phyloP scores from a whole-genome alignment of 2,888 invertebrate species.

The Agrenia bidenticulata region DNA sequence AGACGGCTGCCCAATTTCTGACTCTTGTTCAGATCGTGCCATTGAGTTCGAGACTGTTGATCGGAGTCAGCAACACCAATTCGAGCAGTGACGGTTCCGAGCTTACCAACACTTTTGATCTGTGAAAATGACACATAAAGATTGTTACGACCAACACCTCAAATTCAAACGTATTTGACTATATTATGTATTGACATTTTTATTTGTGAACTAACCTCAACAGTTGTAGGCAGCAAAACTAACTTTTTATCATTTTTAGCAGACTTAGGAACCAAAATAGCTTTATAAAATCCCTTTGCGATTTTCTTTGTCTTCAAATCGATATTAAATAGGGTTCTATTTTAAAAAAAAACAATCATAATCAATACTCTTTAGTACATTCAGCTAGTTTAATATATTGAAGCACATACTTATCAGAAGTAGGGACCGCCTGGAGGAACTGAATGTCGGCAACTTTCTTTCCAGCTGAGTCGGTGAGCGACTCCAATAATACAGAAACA shows the following conservation, averaged over 20 bases:
- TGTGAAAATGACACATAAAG: too few species aligned
- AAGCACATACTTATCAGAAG: conserved; percentile 41
- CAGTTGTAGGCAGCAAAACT: conserved; percentile 57
- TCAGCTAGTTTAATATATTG: too few species aligned
- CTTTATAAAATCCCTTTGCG: conserved; percentile 76
- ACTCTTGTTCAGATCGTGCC: conserved; percentile 64
- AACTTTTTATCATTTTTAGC: conserved; percentile 44
- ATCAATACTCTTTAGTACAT: too few species aligned
- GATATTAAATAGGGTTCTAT: conserved; percentile 70
- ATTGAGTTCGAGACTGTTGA: conserved; percentile 58
- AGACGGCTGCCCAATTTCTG: conserved; percentile 65
- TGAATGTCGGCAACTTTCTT: conserved; percentile 42
- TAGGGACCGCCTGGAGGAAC: conserved; percentile 44
- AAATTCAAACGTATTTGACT: too few species aligned
- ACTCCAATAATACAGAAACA: conserved; percentile 42
- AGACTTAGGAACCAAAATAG: conserved; percentile 55
- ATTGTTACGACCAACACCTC: too few species aligned
- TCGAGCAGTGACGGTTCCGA: conserved; percentile 75
- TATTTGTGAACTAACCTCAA: conserved; percentile 51
- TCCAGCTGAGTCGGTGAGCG: conserved; percentile 31
- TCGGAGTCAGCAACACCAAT: conserved; percentile 88
- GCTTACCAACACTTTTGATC: conserved; percentile 73
- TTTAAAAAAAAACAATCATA: too few species aligned
- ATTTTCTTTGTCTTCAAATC: conserved; percentile 74
- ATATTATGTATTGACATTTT: too few species aligned